Evolutionary conservation across 2,113 vertebrate genomes (phyloP), one percentile per base, ranked within the genome.

Genomic region (Gadus chalcogrammus): DNA sequence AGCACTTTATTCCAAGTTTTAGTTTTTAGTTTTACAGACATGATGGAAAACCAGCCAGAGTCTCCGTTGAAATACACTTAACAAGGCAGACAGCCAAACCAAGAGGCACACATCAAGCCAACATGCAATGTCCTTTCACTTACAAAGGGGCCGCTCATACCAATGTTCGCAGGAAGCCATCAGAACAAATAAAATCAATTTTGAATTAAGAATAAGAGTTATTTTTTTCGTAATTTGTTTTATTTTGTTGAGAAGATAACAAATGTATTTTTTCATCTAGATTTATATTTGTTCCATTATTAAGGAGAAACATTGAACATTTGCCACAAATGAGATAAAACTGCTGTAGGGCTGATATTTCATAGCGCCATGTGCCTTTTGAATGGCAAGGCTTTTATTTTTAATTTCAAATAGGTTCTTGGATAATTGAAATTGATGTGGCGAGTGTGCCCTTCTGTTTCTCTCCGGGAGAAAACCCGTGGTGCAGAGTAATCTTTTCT

Each of bases 361-460:
- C 52, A 15, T 1, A 62, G 61, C 15, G 24, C 24, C 61, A 28
- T 13, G 65, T 74, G 61, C 62, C 64, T 64, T 4, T 68, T 75
- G 70, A 75, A 81, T 73, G 63, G n/a, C 56, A 59, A 80, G 31
- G 48, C 18, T 24, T 48, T 42, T 20, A 24, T 67, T 64, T 55
- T 31, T 65, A 38, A 60, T 59, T 67, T 5, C 59, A 2, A 15
- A 61, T 61, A 59, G 42, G 65, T 53, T 71, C 64, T 27, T 56
- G 55, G 71, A 28, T 63, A 68, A 53, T 61, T 67, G 42, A 75
- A 80, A 76, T 78, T 64, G 31, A 65, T 65, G 52, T 13, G 22
- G 15, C 62, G 56, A 27, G 58, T 8, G 0, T 15, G 38, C 5
- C 64, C 63, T 53, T 69, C 59, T 28, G 31, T 42, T 53, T 67